Conservation (phyloP, 2,888 invertebrate species). For the Volucella bombylans region DNA sequence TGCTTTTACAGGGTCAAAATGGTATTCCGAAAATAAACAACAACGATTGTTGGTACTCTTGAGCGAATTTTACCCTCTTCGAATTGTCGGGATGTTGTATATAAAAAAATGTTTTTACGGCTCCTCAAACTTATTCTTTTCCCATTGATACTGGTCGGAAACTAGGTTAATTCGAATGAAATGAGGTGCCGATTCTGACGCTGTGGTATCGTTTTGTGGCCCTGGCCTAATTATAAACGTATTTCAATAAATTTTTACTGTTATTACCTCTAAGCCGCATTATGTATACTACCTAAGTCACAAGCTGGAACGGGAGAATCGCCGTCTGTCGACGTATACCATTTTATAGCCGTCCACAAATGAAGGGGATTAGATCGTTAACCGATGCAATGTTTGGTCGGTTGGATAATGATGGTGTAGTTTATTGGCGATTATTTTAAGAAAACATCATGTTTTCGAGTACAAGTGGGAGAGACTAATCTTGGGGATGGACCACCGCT, state of each 20-base stretch:
- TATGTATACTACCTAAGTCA: background rate
- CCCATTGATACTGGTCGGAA: background rate
- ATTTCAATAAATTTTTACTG: slow-evolving; percentile 53
- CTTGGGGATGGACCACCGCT: no score
- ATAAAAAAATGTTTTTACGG: slow-evolving; percentile 21
- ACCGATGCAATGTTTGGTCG: slow-evolving; percentile 27
- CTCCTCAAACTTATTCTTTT: slow-evolving; percentile 30
- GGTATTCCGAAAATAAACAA: slow-evolving; percentile 23
- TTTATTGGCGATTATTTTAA: slow-evolving; percentile 27
- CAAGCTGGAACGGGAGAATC: slow-evolving; percentile 2
- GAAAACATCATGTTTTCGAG: background rate
- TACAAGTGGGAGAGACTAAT: no score
- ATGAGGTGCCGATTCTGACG: background rate
- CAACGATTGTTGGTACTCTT: slow-evolving; percentile 12
- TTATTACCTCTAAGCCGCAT: slow-evolving; percentile 32
- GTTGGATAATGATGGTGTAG: slow-evolving; percentile 13
- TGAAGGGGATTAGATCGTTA: slow-evolving; percentile 37
- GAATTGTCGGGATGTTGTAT: slow-evolving; percentile 1
- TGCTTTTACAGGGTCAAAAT: slow-evolving; percentile 7
- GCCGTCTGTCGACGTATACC: slow-evolving; percentile 24
- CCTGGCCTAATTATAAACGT: slow-evolving; percentile 38
- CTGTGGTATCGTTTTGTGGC: background rate
- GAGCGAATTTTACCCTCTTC: background rate
- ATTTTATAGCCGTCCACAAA: slow-evolving; percentile 32
- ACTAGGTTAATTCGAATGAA: slow-evolving; percentile 19